Evolutionary conservation across 2,888 invertebrate species (phyloP).

Genomic region (Lasioglossum leucozonium): DNA sequence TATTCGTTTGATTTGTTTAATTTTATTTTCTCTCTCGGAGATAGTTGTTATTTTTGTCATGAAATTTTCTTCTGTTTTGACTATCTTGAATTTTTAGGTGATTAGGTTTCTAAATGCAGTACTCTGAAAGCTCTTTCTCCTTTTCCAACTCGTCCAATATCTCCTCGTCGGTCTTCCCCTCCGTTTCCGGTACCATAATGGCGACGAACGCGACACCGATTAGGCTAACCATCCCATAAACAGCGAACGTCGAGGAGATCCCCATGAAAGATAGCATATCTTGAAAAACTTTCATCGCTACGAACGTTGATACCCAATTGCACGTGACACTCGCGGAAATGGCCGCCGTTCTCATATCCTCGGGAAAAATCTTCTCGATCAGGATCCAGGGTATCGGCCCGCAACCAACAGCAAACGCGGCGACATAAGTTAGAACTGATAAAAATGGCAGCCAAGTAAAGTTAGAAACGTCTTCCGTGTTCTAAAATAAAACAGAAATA

Average conservation of each 20-base stretch:
- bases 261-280: conserved; percentile 86
- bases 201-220: conserved; percentile 88
- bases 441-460: conserved; percentile 86
- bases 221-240: conserved; percentile 88
- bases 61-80: neutral
- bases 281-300: conserved; percentile 88
- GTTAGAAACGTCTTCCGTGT: conserved; percentile 35
- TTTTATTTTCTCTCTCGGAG: neutral
- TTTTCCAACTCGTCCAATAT: conserved; percentile 59
- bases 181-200: conserved; percentile 87
- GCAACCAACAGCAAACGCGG: conserved; percentile 88
- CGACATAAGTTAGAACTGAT: conserved; percentile 86
- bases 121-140: neutral
- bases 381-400: conserved; percentile 91
- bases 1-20: neutral
- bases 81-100: neutral
- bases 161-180: conserved; percentile 68
- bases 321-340: conserved; percentile 89
- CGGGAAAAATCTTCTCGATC: conserved; percentile 89
- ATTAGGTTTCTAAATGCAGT: neutral
- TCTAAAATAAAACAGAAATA: conserved; percentile 32
- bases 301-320: conserved; percentile 90
- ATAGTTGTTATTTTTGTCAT: neutral
- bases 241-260: conserved; percentile 88
- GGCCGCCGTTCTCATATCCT: conserved; percentile 87